Base-by-base conservation (phyloP, 2,888 invertebrate genomes). In the Pristionchus japonicus region DNA sequence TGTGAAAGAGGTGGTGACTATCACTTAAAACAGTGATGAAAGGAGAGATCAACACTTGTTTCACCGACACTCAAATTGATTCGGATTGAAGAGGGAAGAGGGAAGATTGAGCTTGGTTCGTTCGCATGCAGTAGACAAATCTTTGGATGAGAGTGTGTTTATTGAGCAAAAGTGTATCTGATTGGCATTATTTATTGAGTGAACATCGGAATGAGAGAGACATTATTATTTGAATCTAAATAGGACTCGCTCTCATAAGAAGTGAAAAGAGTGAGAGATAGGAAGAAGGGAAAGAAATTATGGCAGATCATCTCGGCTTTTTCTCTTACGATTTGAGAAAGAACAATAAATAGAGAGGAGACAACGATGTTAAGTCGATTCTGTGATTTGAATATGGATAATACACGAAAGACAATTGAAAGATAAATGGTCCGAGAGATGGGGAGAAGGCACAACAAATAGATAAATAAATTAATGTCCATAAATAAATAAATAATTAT, bases 141-240 rank as follows among this genome's bases (percentile, higher is more conserved):
- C 1, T 15, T 23, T 64, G 64, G 11, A 70, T 70, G 34, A 34
- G 37, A 61, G 61, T 61, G 70, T 70, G 37, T 70, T 70, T 70
- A 70, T 31, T 37, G 70, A 70, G 70, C 31, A 70, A 70, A 34
- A n/a, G n/a, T n/a, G 70, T 20, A 70, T 61, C 61, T 61, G n/a
- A 61, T 27, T 70, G 70, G 34, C 31, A 70, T 70, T n/a, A 70
- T 70, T 70, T 70, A 70, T 70, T 31, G 70, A 15, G 70, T 17
- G 34, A 70, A 61, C 61, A 61, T 61, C 61, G 70, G 70, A 70
- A 70, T 70, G 70, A 31, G 70, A 70, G 70, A 37, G 34, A 37
- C 37, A 70, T 70, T 70, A 70, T 70, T 70, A 70, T 67, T 67
- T 70, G 70, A 70, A 70, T 70, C 61, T 61, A 37, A 70, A 70